These are phyloP conservation scores for Tamandua tetradactyla DNA, from an alignment of 2,797 vertebrate species.

Conservation along the genomic window DNA sequence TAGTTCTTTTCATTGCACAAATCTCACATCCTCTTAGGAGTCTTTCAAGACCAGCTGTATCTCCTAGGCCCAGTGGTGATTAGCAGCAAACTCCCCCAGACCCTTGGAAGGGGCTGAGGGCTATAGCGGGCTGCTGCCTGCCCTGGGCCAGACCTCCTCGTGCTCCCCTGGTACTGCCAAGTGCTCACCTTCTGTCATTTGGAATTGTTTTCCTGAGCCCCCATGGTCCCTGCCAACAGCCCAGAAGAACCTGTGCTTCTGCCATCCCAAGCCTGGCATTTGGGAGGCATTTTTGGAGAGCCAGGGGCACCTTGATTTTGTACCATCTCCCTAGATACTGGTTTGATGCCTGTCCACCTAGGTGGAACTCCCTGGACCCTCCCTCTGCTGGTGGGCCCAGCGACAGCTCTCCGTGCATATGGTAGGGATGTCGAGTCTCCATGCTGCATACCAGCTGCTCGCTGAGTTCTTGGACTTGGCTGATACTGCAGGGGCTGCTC, in stretches of 20 bases:
- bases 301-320: background rate
- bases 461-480: background rate
- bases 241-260: background rate
- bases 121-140: background rate
- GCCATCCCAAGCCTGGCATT: background rate
- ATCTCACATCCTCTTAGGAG: constrained; percentile 26
- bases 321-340: background rate
- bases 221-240: background rate
- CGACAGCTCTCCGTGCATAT: background rate
- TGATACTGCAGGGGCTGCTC: no score
- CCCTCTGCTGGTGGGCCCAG: no score
- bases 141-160: background rate
- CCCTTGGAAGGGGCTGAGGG: background rate
- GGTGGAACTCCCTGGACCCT: no score
- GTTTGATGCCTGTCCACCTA: background rate
- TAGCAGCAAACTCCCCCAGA: background rate
- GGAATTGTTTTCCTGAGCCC: background rate
- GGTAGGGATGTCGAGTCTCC: background rate
- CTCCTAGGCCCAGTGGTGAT: background rate
- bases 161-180: no score
- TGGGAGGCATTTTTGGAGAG: background rate
- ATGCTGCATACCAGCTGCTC: background rate
- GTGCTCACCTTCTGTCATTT: background rate
- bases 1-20: constrained; percentile 28
- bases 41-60: background rate